Base-by-base conservation (phyloP, 2,797 vertebrate species). In the Hafferia zeledoni region DNA sequence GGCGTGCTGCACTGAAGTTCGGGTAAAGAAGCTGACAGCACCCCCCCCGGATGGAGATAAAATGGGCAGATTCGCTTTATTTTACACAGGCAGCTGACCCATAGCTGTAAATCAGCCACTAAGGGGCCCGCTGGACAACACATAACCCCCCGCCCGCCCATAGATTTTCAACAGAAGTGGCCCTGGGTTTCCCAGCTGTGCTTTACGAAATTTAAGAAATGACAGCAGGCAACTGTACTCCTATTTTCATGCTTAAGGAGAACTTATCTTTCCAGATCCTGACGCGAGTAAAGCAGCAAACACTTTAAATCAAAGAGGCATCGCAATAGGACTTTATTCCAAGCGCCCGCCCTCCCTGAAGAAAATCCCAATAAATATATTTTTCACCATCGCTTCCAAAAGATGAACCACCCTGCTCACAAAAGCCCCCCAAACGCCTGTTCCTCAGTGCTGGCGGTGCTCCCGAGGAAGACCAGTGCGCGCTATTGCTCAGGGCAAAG, bases 251-350 rank as follows among this genome's bases (percentile, higher is more conserved):
- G 17, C 47, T 70, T 23, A 35, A 25, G 19, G 41, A 44, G 24
- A 96, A 96, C 78, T 89, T 60, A 30, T 65, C 84, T 88, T 88
- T 44, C 86, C 79, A 91, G 39, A 87, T 49, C 72, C 86, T 43
- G 68, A 92, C 75, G 74, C 56, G 28, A 83, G 35, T 10, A 46
- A 72, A 76, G 72, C 79, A 70, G 44, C 61, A 75, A 94, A 90
- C 4, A 15, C 71, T 60, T 61, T 30, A 75, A 78, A 82, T 39
- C 31, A 76, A 92, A 76, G 44, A 0, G 7, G n/a, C 60, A 60
- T 11, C 6, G 7, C 83, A 83, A 68, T 85, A 88, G 56, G 33
- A 44, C 59, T 30, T 41, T 53, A 41, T 83, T 79, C 23, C 37
- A 89, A 89, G 37, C 19, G 0, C n/a, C 77, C 18, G 14, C 46